These are phyloP conservation scores for Microplitis demolitor DNA, from an alignment of 1,140 invertebrate species.

Conservation along the genomic window DNA sequence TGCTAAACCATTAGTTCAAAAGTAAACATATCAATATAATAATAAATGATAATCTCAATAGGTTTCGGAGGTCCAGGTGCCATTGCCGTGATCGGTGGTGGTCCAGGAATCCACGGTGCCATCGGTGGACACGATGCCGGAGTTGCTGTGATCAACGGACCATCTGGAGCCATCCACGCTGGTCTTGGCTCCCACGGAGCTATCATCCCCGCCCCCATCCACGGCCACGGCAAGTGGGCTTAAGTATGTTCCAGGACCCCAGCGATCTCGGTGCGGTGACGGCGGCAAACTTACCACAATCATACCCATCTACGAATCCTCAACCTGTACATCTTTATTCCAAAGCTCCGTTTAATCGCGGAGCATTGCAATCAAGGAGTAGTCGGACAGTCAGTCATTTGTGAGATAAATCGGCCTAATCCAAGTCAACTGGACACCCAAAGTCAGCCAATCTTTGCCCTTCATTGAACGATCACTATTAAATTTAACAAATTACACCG, in stretches of 20 bases:
- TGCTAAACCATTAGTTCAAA: too few species aligned
- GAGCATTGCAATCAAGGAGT: constrained; percentile 44
- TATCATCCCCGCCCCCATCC: constrained; percentile 56
- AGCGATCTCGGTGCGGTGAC: constrained; percentile 63
- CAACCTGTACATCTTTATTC: constrained; percentile 52
- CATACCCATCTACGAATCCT: constrained; percentile 57
- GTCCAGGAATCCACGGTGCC: constrained; percentile 53
- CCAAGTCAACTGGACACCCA: not conserved
- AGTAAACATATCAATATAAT: too few species aligned
- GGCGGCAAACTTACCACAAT: constrained; percentile 60
- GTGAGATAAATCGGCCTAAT: constrained; percentile 26
- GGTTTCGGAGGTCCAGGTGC: constrained; percentile 44
- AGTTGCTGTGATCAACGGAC: constrained; percentile 62
- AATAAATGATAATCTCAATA: not conserved
- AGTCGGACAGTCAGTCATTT: constrained; percentile 34
- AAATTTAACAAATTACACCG: constrained; percentile 21
- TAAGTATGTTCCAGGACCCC: constrained; percentile 56
- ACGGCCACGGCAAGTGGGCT: constrained; percentile 45
- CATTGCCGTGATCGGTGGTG: constrained; percentile 59
- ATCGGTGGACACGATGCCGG: constrained; percentile 60
- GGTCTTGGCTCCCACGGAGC: constrained; percentile 61
- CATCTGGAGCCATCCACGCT: constrained; percentile 61
- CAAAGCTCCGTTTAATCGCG: constrained; percentile 49
- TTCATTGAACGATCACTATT: constrained; percentile 24
- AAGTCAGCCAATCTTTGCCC: constrained; percentile 3